Evolutionary conservation across 2,888 invertebrate species (phyloP).

Genomic region (Lissocephala sabroskyi): DNA sequence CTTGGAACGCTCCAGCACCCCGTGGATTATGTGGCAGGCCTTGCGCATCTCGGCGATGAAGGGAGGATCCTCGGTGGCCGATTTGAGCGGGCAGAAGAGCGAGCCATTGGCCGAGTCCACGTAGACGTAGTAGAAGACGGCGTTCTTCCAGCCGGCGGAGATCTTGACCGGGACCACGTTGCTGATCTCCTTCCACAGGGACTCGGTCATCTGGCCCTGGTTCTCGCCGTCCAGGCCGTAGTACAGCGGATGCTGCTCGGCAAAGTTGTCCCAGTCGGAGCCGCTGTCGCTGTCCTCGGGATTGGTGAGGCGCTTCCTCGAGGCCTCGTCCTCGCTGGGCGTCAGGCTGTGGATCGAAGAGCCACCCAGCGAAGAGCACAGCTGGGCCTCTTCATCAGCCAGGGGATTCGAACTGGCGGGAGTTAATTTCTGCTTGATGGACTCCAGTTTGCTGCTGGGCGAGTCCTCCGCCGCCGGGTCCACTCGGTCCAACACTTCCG

Average conservation of each 20-base stretch:
- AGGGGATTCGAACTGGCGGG: slow-evolving; percentile 9
- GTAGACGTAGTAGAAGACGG: slow-evolving; percentile 60
- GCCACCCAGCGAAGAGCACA: slow-evolving; percentile 63
- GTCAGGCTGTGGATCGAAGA: slow-evolving; percentile 67
- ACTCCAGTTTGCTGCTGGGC: slow-evolving; percentile 46
- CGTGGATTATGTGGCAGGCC: slow-evolving; percentile 82
- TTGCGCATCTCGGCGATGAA: slow-evolving; percentile 81
- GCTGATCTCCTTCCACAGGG: slow-evolving; percentile 79
- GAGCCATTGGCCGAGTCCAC: slow-evolving; percentile 59
- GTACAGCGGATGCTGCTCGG: slow-evolving; percentile 58
- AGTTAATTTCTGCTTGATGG: slow-evolving; percentile 46
- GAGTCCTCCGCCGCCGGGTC: slow-evolving; percentile 27
- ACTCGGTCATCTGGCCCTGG: slow-evolving; percentile 79
- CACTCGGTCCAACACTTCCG: slow-evolving; percentile 64
- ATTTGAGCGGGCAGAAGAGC: slow-evolving; percentile 54
- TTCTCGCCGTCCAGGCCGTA: slow-evolving; percentile 48
- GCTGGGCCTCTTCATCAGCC: slow-evolving; percentile 55
- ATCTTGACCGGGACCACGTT: slow-evolving; percentile 69
- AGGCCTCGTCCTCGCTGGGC: slow-evolving; percentile 66
- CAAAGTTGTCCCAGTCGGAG: slow-evolving; percentile 81
- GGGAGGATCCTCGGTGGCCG: slow-evolving; percentile 71
- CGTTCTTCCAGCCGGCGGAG: slow-evolving; percentile 67
- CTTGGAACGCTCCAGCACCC: slow-evolving; percentile 77
- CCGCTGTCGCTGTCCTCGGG: slow-evolving; percentile 74
- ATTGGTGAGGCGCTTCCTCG: slow-evolving; percentile 46